Conservation (phyloP, 30 jellyfish, hydroid and myxozoan genomes). For the Turritopsis dohrnii region DNA sequence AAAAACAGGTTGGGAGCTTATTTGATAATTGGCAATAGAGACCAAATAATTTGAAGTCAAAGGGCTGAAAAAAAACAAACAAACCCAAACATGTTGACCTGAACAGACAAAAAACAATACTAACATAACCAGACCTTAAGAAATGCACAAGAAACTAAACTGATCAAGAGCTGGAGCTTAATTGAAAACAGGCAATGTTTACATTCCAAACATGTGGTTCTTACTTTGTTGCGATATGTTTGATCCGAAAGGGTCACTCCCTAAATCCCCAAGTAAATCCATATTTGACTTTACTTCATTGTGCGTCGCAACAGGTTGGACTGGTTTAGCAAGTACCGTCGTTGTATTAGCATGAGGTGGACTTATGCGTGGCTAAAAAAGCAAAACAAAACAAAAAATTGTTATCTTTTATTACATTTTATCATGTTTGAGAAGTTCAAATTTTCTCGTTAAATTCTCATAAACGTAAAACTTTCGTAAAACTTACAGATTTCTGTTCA, state of each 20-base stretch:
- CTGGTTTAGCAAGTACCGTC: slow-evolving; percentile 18
- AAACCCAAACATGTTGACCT: too few species aligned
- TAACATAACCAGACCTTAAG: too few species aligned
- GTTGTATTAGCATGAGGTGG: slow-evolving; percentile 15
- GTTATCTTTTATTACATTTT: not conserved
- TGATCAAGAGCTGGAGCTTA: too few species aligned
- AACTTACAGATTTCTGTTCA: slow-evolving; percentile 43
- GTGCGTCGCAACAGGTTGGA: slow-evolving; percentile 39
- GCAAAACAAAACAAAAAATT: not conserved
- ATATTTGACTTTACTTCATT: slow-evolving; percentile 35
- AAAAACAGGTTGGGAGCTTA: too few species aligned
- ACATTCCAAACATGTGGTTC: not conserved
- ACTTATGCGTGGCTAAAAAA: slow-evolving; percentile 14
- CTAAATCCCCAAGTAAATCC: slow-evolving; percentile 86
- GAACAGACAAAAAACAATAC: too few species aligned
- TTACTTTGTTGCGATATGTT: not conserved
- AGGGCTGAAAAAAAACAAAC: too few species aligned
- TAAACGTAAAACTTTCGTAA: too few species aligned
- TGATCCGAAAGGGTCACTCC: slow-evolving; percentile 92
- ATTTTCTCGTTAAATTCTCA: not conserved
- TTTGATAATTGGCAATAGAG: too few species aligned
- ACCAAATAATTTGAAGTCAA: too few species aligned
- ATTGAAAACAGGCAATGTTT: not conserved
- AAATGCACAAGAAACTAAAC: too few species aligned
- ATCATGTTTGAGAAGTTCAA: not conserved